Evolutionary conservation across 2,113 vertebrate species (phyloP), one percentile per base, ranked within the genome.

Genomic region (Eudyptes chrysolophus): DNA sequence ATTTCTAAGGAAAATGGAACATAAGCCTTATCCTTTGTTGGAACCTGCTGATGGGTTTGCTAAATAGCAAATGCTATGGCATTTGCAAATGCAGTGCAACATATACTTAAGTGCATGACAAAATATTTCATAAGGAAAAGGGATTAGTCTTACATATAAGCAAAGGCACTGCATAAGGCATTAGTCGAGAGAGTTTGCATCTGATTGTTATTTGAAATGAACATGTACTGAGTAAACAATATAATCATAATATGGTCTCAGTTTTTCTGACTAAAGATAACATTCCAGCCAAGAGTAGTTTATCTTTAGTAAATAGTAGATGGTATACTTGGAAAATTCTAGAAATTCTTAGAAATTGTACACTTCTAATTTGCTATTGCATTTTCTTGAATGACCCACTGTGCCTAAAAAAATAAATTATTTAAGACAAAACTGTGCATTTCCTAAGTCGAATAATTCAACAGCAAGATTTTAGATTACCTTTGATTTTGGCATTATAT

Each of bases 401-500:
- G 9, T 54, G 64, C 34, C n/a, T 74, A 60, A 62, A 78, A 49
- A 87, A 95, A 90, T 68, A 90, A 79, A 58, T 66, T 60, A 66
- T n/a, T 64, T 48, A 80, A 54, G 58, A 66, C 36, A 87, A 76
- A 82, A 22, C 29, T 15, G 4, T 55, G 26, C 57, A 79, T 83
- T 90, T 90, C 68, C 77, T 58, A 86, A 81, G n/a, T 93, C 68
- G 91, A 79, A 42, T 84, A 94, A 90, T 71, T 94, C 40, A 86
- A 79, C 61, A 52, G 58, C 51, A 95, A 91, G 64, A 86, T 71
- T 94, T 68, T 90, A 68, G 55, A 92, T 90, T 96, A 89, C 71
- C 88, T 94, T 94, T 75, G 87, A 87, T 93, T 97, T 92, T 54
- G 92, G 83, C 81, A 71, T 96, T 84, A 7, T 69, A 81, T 66